Conservation (phyloP, 2,113 vertebrate genomes). For the Perca fluviatilis region DNA sequence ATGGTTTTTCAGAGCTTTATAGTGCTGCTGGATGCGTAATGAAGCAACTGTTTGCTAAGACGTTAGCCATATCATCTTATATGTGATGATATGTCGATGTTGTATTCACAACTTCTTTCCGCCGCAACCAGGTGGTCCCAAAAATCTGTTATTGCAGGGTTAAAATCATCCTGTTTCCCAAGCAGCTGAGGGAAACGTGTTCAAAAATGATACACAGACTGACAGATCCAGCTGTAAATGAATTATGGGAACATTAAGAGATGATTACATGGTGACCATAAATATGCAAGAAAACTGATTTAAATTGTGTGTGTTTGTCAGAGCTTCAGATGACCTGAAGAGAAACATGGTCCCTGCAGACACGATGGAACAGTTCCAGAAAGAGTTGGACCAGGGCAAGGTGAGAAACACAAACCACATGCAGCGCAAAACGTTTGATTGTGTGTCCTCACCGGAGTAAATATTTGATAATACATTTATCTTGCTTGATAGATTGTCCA, state of each 20-base stretch:
- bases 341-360: conserved; percentile 91
- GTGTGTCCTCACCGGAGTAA: neutral
- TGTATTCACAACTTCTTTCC: neutral
- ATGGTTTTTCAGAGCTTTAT: too few species aligned
- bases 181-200: neutral
- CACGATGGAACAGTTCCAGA: conserved; percentile 95
- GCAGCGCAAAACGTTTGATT: neutral
- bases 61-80: neutral
- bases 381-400: conserved; percentile 92
- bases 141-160: neutral
- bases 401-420: conserved; percentile 77
- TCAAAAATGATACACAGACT: neutral
- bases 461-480: neutral
- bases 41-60: neutral
- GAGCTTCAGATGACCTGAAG: conserved; percentile 91
- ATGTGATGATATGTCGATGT: neutral
- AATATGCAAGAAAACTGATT: neutral
- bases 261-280: neutral
- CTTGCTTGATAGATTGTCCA: conserved; percentile 89
- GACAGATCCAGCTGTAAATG: neutral
- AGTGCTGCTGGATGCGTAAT: neutral
- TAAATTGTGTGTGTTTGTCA: conserved; percentile 64
- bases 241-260: neutral
- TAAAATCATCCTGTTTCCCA: neutral
- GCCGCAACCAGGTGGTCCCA: neutral